phyloP scores from a whole-genome alignment of 2,113 vertebrate species.

The Grantiella picta region DNA sequence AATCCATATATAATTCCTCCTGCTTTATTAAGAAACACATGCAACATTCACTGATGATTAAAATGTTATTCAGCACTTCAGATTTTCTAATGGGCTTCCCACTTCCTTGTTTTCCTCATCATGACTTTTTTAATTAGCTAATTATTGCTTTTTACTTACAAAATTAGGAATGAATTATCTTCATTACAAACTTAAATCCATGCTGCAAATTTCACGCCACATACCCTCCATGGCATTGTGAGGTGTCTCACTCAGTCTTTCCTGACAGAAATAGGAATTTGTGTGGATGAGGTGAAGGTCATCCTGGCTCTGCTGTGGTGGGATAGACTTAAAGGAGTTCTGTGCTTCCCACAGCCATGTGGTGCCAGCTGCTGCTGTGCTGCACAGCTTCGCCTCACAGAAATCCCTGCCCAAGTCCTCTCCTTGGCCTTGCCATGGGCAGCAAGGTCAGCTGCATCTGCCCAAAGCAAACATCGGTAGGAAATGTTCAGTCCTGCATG shows the following conservation, averaged over 20 bases:
- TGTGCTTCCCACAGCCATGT: not conserved
- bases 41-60: not conserved
- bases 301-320: not conserved
- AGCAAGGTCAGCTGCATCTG: not conserved
- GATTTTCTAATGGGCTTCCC: not conserved
- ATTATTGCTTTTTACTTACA: not conserved
- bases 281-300: not conserved
- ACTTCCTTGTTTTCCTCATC: not conserved
- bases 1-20: not conserved
- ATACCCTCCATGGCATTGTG: not conserved
- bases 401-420: not conserved
- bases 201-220: not conserved
- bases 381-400: not conserved
- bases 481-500: not conserved
- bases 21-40: not conserved
- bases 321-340: not conserved
- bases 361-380: rapidly evolving
- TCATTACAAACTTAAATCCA: not conserved
- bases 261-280: rapidly evolving
- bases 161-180: not conserved
- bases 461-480: not conserved
- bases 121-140: not conserved
- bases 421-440: not conserved
- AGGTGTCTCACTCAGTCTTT: not conserved
- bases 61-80: not conserved